These are phyloP conservation scores for Catagonus wagneri DNA, from an alignment of 2,113 vertebrate species.

Conservation along the genomic window DNA sequence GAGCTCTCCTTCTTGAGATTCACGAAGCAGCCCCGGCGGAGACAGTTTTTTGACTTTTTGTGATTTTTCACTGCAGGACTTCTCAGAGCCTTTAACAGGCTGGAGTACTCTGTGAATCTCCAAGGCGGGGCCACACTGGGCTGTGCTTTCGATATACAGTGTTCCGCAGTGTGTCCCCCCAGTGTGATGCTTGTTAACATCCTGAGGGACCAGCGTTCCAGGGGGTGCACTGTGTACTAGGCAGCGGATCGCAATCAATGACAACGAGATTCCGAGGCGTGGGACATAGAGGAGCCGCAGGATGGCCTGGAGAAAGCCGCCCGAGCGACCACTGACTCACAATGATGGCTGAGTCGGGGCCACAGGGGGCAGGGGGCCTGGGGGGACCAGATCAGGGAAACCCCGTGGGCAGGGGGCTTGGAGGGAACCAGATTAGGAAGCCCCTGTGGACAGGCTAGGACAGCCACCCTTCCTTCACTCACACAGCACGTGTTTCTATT, in stretches of 20 bases:
- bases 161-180: not conserved
- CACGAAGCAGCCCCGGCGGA: not conserved
- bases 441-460: not conserved
- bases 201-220: not conserved
- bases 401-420: not conserved
- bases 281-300: not conserved
- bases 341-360: not conserved
- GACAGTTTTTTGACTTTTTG: not conserved
- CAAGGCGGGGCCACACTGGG: no score
- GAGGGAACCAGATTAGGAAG: no score
- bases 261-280: not conserved
- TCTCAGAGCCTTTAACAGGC: not conserved
- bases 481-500: not conserved
- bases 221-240: not conserved
- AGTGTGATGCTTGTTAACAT: not conserved
- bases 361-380: accelerated
- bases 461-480: no score
- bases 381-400: not conserved
- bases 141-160: not conserved
- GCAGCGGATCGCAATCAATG: accelerated
- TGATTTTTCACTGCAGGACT: not conserved
- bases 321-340: accelerated
- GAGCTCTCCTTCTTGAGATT: not conserved
- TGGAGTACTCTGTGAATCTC: no score
- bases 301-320: not conserved